phyloP scores from a whole-genome alignment of 2,888 invertebrate genomes.

The Calameuta pallipes region DNA sequence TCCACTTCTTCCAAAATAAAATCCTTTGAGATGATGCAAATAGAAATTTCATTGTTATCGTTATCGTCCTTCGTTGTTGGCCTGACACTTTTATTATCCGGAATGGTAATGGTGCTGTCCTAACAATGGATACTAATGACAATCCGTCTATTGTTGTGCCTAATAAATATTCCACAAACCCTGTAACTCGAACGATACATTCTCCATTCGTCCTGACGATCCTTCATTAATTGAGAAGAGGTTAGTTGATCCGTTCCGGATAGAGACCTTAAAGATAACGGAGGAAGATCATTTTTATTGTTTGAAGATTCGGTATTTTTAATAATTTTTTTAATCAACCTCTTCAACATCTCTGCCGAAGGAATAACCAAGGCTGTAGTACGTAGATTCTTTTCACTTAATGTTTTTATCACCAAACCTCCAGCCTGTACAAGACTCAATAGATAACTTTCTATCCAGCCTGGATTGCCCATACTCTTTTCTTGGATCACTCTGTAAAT shows the following conservation, averaged over 20 bases:
- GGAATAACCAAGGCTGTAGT: slow-evolving; percentile 54
- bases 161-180: slow-evolving; percentile 39
- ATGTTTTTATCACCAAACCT: slow-evolving; percentile 66
- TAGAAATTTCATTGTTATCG: slow-evolving; percentile 47
- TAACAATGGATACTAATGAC: slow-evolving; percentile 13
- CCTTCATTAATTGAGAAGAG: background rate
- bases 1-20: slow-evolving; percentile 69
- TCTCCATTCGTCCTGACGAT: slow-evolving; percentile 62
- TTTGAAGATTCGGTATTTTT: too few relatives aligned
- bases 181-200: slow-evolving; percentile 67
- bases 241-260: too few relatives aligned
- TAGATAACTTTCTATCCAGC: slow-evolving; percentile 76
- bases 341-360: slow-evolving; percentile 43
- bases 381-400: slow-evolving; percentile 53
- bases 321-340: slow-evolving; percentile 27
- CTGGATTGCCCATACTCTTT: slow-evolving; percentile 73
- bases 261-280: too few relatives aligned
- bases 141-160: too few relatives aligned
- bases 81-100: background rate
- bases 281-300: too few relatives aligned
- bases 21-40: slow-evolving; percentile 68
- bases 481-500: slow-evolving; percentile 68
- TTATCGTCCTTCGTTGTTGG: slow-evolving; percentile 30
- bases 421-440: slow-evolving; percentile 71
- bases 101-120: slow-evolving; percentile 30